Conservation (phyloP, 2,113 vertebrate genomes). For the Piprites chloris region DNA sequence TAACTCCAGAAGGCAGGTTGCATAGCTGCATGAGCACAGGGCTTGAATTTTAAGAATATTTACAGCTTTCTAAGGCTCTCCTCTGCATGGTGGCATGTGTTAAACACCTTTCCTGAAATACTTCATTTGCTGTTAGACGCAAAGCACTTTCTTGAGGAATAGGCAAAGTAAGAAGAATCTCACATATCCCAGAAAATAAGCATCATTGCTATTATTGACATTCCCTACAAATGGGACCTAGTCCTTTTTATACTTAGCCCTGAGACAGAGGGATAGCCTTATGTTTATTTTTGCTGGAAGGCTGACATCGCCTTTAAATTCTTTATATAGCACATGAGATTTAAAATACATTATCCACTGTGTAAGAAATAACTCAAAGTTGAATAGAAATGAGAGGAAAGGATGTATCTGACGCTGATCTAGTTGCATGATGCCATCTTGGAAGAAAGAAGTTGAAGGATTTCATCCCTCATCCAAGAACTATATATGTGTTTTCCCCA, state of each 20-base stretch:
- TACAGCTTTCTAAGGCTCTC: not conserved
- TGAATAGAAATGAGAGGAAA: not conserved
- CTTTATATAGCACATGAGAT: not conserved
- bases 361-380: not conserved
- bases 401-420: not conserved
- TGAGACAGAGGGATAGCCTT: not conserved
- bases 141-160: not conserved
- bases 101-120: not conserved
- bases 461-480: not conserved
- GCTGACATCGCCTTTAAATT: not conserved
- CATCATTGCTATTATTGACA: not conserved
- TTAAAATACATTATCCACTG: not conserved
- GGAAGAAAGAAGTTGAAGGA: not conserved
- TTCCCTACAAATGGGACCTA: not conserved
- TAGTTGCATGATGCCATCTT: not conserved
- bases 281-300: not conserved
- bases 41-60: not conserved
- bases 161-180: not conserved
- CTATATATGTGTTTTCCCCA: not conserved
- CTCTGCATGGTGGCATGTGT: not conserved
- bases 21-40: not conserved
- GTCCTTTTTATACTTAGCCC: not conserved
- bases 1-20: not conserved
- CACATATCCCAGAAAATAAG: not conserved
- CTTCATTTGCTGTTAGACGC: not conserved